Evolutionary conservation across 2,888 invertebrate genomes (phyloP).

Genomic region (Acleris emargana): DNA sequence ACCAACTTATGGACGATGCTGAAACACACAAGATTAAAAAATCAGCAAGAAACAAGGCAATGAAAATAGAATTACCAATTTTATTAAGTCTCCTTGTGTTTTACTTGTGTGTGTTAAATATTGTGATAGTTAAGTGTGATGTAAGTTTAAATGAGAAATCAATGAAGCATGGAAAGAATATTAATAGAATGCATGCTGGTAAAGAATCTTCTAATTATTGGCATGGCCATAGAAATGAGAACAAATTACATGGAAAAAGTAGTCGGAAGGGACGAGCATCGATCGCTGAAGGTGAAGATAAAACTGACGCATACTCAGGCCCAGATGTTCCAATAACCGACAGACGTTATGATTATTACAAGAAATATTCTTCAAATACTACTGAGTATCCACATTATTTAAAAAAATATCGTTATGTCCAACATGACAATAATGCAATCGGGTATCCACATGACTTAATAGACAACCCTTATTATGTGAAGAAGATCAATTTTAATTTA

Average conservation of each 20-base stretch:
- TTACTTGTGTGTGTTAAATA: slow-evolving; percentile 74
- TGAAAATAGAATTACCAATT: slow-evolving; percentile 49
- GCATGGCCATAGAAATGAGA: slow-evolving; percentile 54
- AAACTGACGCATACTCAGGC: slow-evolving; percentile 54
- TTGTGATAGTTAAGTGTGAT: slow-evolving; percentile 76
- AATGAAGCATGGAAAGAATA: slow-evolving; percentile 51
- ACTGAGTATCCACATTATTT: slow-evolving; percentile 53
- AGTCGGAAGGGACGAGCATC: slow-evolving; percentile 53
- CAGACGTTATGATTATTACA: slow-evolving; percentile 64
- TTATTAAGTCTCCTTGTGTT: slow-evolving; percentile 67
- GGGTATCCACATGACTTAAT: slow-evolving; percentile 72
- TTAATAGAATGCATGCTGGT: slow-evolving; percentile 46
- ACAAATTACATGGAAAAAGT: slow-evolving; percentile 51
- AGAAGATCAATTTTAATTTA: slow-evolving; percentile 71
- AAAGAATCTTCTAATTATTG: slow-evolving; percentile 54
- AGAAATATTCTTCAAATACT: slow-evolving; percentile 55
- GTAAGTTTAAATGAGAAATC: slow-evolving; percentile 72
- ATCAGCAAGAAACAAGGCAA: slow-evolving; percentile 41
- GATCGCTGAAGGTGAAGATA: slow-evolving; percentile 56
- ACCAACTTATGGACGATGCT: slow-evolving; percentile 71
- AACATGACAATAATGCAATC: slow-evolving; percentile 60
- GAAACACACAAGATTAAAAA: slow-evolving; percentile 75
- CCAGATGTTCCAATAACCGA: slow-evolving; percentile 57
- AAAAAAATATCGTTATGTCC: slow-evolving; percentile 48
- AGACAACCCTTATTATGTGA: slow-evolving; percentile 65